Evolutionary conservation across 1,140 invertebrate species (phyloP), one percentile per base, ranked within the genome.

Genomic region (Pomacea maculata): DNA sequence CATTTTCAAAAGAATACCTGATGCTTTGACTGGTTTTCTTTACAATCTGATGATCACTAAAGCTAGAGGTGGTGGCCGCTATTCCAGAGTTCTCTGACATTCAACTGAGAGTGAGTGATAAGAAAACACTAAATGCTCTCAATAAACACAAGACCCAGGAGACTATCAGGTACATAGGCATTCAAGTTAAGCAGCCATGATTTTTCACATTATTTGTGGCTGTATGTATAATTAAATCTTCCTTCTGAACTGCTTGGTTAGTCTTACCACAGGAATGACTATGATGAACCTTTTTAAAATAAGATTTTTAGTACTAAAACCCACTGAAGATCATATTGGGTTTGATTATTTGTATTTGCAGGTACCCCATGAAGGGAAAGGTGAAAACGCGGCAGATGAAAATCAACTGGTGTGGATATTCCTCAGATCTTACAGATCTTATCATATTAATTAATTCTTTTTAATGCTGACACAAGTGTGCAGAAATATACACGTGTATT

Each of bases 301-400:
- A 21, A 34, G 67, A 21, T 70, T 17, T 70, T 12, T 70, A 70
- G 10, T 21, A 15, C 12, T 70, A 25, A n/a, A 77, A 63, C 0
- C 74, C 67, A 80, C 34, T 45, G 34, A 45, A 6, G 6, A 45
- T 2, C 2, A 45, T 45, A 45, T 45, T 45, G 34, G 34, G 34
- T 45, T 45, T 45, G 11, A 61, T 55, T 45, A 80, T 29, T 25
- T 29, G 29, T 65, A 21, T 80, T 80, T 82, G 15, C 65, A 92
- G 91, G 15, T 95, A 92, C 87, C 94, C 93, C 15, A 91, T 95
- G 87, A 90, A 92, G 74, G 94, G 93, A 45, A 94, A 93, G 85
- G 94, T 95, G 63, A 94, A 92, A 79, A 93, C 92, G 21, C 91
- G 91, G 78, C 92, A 94, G 79, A 94, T 94, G 94, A 95, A 95